These are phyloP conservation scores for Hofmannophila pseudospretella DNA, from an alignment of 2,888 invertebrate species.

Conservation along the genomic window DNA sequence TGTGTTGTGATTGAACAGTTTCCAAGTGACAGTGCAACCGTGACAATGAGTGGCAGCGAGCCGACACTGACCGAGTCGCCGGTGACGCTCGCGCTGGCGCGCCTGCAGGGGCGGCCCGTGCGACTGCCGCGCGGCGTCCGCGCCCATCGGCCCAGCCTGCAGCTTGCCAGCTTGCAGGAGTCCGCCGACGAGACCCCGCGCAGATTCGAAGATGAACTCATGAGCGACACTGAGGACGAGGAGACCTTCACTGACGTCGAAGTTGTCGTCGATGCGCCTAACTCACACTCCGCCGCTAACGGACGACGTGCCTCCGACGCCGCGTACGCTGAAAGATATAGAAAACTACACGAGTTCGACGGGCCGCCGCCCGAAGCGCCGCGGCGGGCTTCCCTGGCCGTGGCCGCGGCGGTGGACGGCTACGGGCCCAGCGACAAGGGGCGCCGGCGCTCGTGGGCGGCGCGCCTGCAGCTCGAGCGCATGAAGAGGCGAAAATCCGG, in stretches of 20 bases:
- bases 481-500: conserved; percentile 77
- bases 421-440: conserved; percentile 68
- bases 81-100: conserved; percentile 66
- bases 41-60: conserved; percentile 62
- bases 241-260: conserved; percentile 53
- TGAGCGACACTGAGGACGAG: conserved; percentile 60
- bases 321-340: conserved; percentile 64
- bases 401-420: conserved; percentile 49
- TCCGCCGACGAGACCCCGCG: conserved; percentile 61
- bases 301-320: conserved; percentile 70
- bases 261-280: conserved; percentile 31
- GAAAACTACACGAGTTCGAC: conserved; percentile 65
- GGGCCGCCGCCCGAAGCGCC: conserved; percentile 58
- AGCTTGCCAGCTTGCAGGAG: conserved; percentile 67
- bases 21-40: conserved; percentile 34
- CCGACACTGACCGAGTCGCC: conserved; percentile 69
- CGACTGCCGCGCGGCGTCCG: conserved; percentile 48
- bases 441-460: conserved; percentile 81
- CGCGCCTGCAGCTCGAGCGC: conserved; percentile 70
- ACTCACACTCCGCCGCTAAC: conserved; percentile 45
- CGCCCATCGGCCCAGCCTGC: conserved; percentile 61
- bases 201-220: conserved; percentile 60
- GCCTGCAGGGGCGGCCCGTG: conserved; percentile 50
- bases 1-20: conserved; percentile 33
- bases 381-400: conserved; percentile 66